A percentile compares a stretch with the other conserved stretches of the same genome.
Conservation (phyloP, 2,888 invertebrate species). For the Trissolcus brochymenae region DNA sequence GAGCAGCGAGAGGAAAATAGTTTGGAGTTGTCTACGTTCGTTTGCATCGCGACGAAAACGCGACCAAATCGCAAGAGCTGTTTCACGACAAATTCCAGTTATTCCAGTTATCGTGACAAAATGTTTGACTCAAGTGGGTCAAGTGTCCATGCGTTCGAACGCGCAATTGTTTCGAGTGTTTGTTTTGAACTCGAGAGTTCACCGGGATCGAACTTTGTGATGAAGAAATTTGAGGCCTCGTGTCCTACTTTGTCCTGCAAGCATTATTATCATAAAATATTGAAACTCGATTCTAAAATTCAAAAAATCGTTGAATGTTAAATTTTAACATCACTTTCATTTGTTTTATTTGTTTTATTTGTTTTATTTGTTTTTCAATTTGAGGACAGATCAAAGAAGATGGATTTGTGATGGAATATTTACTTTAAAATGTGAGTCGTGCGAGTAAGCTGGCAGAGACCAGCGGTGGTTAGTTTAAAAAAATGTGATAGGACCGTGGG, state of each 20-base stretch:
- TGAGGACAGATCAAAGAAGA: too few relatives aligned
- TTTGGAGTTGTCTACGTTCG: too few relatives aligned
- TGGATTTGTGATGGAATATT: too few relatives aligned
- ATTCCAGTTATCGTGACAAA: constrained; percentile 36
- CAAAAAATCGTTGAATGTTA: too few relatives aligned
- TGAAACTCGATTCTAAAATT: too few relatives aligned
- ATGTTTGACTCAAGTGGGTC: constrained; percentile 34
- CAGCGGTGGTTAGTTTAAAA: not conserved
- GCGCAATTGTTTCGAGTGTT: constrained; percentile 29
- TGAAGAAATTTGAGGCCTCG: constrained; percentile 23
- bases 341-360: too few relatives aligned
- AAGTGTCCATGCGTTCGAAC: constrained; percentile 32
- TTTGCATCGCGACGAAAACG: not conserved
- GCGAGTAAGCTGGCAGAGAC: too few relatives aligned
- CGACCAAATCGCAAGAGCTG: not conserved
- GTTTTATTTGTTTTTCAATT: too few relatives aligned
- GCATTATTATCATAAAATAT: constrained; percentile 16
- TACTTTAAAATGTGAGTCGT: too few relatives aligned
- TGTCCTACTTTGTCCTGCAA: constrained; percentile 23
- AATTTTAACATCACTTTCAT: too few relatives aligned
- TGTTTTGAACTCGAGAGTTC: constrained; percentile 24
- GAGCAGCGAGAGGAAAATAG: too few relatives aligned
- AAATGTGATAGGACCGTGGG: constrained; percentile 14
- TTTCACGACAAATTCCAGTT: constrained; percentile 19
- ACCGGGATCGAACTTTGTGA: constrained; percentile 8